A percentile compares a stretch with the other conserved stretches of the same genome.
phyloP scores from a whole-genome alignment of 2,888 invertebrate genomes.

The Graphium colonna region DNA sequence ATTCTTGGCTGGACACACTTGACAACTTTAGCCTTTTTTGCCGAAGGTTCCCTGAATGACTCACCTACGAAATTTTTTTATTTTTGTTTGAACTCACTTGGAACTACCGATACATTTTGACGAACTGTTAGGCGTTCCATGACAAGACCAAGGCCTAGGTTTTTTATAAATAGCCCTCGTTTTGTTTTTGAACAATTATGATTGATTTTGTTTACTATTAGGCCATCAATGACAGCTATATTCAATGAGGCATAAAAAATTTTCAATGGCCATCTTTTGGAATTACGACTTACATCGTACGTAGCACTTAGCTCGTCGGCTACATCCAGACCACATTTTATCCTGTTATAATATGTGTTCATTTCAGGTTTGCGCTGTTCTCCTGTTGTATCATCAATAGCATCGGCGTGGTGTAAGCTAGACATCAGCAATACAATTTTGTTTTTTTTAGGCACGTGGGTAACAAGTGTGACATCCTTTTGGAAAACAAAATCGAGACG shows the following conservation, averaged over 20 bases:
- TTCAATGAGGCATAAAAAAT: not conserved
- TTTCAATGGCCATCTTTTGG: conserved; percentile 14
- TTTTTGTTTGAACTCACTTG: conserved; percentile 17
- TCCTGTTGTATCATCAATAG: conserved; percentile 27
- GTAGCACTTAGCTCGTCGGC: conserved; percentile 23
- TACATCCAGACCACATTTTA: conserved; percentile 8
- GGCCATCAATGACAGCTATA: conserved; percentile 2
- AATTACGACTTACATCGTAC: conserved; percentile 20
- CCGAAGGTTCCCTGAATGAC: conserved; percentile 2
- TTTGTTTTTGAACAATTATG: not conserved
- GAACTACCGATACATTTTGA: not conserved
- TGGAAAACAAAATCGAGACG: conserved; percentile 24
- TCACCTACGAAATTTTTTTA: conserved; percentile 7
- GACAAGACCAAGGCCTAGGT: conserved; percentile 8
- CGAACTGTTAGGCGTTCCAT: conserved; percentile 5
- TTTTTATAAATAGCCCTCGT: conserved; percentile 3
- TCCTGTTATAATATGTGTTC: conserved; percentile 25
- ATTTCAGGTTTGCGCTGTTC: conserved; percentile 24
- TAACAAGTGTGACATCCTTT: conserved; percentile 23
- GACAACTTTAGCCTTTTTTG: conserved; percentile 18
- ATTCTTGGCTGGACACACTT: conserved; percentile 24
- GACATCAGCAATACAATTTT: conserved; percentile 27
- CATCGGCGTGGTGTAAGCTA: conserved; percentile 23
- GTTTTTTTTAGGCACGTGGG: conserved; percentile 22
- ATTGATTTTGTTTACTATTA: conserved; percentile 5